Evolutionary conservation across 2,113 vertebrate species (phyloP).

Genomic region (Thunnus maccoyii): DNA sequence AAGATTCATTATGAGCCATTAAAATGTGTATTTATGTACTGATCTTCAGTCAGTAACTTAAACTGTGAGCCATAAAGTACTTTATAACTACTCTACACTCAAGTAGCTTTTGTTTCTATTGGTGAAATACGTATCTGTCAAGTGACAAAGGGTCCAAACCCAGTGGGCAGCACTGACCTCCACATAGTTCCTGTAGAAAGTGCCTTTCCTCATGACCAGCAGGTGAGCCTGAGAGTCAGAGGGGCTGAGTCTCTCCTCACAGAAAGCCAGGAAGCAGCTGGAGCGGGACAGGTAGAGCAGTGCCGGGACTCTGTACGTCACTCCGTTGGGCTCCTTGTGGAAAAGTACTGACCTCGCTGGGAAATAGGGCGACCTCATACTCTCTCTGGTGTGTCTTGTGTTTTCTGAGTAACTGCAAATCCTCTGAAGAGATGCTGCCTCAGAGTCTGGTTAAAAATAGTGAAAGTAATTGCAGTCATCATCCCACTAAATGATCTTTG

Average conservation of each 20-base stretch:
- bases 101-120: background rate
- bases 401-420: background rate
- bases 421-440: slow-evolving; percentile 2
- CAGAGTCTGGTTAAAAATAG: background rate
- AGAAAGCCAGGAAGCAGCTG: slow-evolving; percentile 91
- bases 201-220: slow-evolving; percentile 91
- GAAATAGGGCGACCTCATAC: slow-evolving; percentile 87
- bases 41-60: too few relatives aligned
- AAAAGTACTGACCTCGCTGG: slow-evolving; percentile 91
- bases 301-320: slow-evolving; percentile 93
- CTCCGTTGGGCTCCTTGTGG: slow-evolving; percentile 87
- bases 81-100: too few relatives aligned
- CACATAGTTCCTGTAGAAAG: slow-evolving; percentile 88
- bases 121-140: background rate
- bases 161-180: slow-evolving; percentile 84
- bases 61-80: too few relatives aligned
- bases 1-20: too few relatives aligned
- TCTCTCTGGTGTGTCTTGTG: slow-evolving; percentile 24
- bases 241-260: slow-evolving; percentile 91
- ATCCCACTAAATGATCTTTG: background rate
- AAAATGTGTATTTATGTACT: too few relatives aligned
- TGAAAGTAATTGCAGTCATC: background rate
- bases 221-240: slow-evolving; percentile 92
- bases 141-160: background rate
- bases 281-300: slow-evolving; percentile 87